Percentiles rank a stretch among this genome's conserved stretches.
Conservation (phyloP, 2,888 invertebrate genomes). For the Ditylenchus weischeri region DNA sequence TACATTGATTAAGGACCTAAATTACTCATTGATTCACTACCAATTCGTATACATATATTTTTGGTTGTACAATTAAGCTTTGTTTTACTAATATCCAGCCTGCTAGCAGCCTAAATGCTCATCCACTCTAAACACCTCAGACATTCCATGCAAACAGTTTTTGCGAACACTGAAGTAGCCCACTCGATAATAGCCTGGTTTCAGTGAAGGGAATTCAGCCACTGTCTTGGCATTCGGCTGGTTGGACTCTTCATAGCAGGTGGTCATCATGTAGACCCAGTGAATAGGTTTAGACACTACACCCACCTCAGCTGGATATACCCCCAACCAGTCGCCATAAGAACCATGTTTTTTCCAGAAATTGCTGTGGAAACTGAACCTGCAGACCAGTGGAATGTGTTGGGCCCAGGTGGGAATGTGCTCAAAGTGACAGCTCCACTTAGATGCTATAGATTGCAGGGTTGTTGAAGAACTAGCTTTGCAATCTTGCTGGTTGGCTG, state of each 20-base stretch:
- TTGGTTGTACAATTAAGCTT: too few relatives aligned
- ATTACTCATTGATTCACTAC: too few relatives aligned
- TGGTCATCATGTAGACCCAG: constrained; percentile 28
- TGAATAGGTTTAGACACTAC: constrained; percentile 13
- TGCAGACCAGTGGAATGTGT: constrained; percentile 35
- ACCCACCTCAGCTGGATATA: constrained; percentile 16
- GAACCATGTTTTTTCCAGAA: constrained; percentile 45
- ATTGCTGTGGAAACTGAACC: constrained; percentile 34
- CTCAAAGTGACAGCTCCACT: constrained; percentile 19
- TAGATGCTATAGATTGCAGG: background rate
- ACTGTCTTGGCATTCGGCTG: constrained; percentile 8
- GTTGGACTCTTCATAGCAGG: constrained; percentile 10
- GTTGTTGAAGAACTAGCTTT: background rate
- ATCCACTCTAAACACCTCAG: constrained; percentile 27
- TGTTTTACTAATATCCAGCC: too few relatives aligned
- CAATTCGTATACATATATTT: too few relatives aligned
- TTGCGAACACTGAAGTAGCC: constrained; percentile 32
- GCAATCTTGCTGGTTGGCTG: constrained; percentile 1
- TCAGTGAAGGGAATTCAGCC: constrained; percentile 44
- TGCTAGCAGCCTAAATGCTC: constrained; percentile 14
- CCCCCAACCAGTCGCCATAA: constrained; percentile 47
- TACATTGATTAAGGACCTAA: too few relatives aligned
- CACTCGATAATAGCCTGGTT: constrained; percentile 41
- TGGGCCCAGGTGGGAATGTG: constrained; percentile 20
- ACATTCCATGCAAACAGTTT: constrained; percentile 34